Evolutionary conservation across 1,140 invertebrate species (phyloP), one percentile per base, ranked within the genome.

Genomic region (Trichonephila clavipes): DNA sequence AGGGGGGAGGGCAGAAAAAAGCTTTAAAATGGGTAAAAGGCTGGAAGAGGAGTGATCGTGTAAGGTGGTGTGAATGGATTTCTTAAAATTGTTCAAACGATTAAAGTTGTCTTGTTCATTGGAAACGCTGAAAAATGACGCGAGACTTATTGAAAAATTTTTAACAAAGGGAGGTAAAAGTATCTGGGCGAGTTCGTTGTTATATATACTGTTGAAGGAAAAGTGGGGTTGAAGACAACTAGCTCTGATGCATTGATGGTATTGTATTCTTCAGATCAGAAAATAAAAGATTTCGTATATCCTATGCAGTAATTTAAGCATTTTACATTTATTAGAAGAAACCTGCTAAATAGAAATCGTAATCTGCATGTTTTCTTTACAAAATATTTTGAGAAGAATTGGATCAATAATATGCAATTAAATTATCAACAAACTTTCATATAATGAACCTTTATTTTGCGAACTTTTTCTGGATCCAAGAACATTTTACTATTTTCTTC

Each of bases 81-180:
- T 88, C 87, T 72, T 88, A 88, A 88, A 88, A 88, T 40, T 88
- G 87, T 58, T 88, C 87, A 34, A 69, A 66, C 87, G 87, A 88
- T 88, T 88, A 88, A 88, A 88, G 87, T 69, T 88, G 87, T 88
- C 87, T 88, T 88, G 64, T 69, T 88, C 87, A 88, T 40, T 69
- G 64, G 87, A 40, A 58, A 59, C 64, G 24, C 64, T 44, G 87
- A 58, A 69, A 64, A 88, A 69, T 72, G 44, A 88, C 64, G 34
- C 62, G 19, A 19, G 87, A 72, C 64, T 88, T 69, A 88, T 72
- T 51, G 87, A 69, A 88, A 88, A 58, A 28, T 88, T 88, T 44
- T 40, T 40, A 88, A 88, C 87, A 88, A 69, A 87, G 85, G 62
- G 21, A n/a, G 18, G 72, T 12, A 64, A 28, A 77, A 34, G 28